These are phyloP conservation scores for Melieria crassipennis DNA, from an alignment of 2,888 invertebrate species.

Conservation along the genomic window DNA sequence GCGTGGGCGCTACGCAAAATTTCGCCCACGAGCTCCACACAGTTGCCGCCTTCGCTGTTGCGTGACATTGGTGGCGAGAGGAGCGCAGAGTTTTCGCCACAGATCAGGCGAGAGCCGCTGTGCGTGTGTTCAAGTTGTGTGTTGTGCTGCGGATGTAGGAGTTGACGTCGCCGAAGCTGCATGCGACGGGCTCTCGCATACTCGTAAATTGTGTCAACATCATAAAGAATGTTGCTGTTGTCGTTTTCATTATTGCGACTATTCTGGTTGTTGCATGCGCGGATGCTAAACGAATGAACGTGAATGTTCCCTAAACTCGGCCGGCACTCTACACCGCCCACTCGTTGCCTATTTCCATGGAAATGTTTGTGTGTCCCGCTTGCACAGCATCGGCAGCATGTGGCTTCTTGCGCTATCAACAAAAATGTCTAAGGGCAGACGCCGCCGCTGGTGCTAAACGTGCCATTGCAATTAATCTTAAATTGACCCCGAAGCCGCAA, in stretches of 20 bases:
- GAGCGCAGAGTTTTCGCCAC: no score
- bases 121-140: no score
- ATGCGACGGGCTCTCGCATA: no score
- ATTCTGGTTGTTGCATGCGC: neutral
- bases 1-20: neutral
- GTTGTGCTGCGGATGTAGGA: no score
- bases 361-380: no score
- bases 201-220: constrained; percentile 1
- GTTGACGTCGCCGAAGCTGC: no score
- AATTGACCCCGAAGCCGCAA: constrained; percentile 27
- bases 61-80: no score
- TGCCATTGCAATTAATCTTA: constrained; percentile 27
- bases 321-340: no score
- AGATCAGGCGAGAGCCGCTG: no score
- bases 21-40: neutral
- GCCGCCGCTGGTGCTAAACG: neutral
- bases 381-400: neutral
- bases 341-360: no score
- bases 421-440: no score
- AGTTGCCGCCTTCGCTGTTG: neutral
- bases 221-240: constrained; percentile 1
- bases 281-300: constrained; percentile 20
- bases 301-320: constrained; percentile 14
- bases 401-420: neutral
- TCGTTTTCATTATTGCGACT: neutral